Base-by-base conservation (phyloP, 2,888 invertebrate genomes). In the Acholoe squamosa region DNA sequence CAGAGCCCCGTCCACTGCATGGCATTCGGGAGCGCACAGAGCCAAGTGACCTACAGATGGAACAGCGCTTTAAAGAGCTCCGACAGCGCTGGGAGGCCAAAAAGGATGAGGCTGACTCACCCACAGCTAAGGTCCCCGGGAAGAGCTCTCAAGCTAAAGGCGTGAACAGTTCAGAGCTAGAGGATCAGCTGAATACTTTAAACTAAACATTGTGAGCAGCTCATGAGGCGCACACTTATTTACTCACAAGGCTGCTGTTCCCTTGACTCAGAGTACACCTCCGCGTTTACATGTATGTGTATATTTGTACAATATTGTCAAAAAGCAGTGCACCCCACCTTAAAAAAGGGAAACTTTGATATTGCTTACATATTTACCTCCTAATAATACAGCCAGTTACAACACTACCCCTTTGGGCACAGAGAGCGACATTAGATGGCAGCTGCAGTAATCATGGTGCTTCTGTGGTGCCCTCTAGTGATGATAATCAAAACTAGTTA, bases 21-120 rank as follows among this genome's bases (percentile, higher is more conserved):
- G 89, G 89, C 89, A 89, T 89, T 33, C 56, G 89, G 43, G 89
- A 89, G 33, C 28, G 88, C 25, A 76, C 77, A 54, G 92, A 92
- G 61, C 90, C 86, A 31, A 89, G 33, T 16, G 91, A 92, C 52
- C 84, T 89, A 31, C 89, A 91, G 51, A 51, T 92, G 61, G 90
- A 91, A 84, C 31, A 90, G 56, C 77, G 89, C 33, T 93, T 93
- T 61, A 91, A 93, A 89, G 93, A 93, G 51, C 89, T 93, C 52
- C 88, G 90, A n/a, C 86, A 90, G 28, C 92, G 91, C 84, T 93
- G 92, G 92, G 93, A 93, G 84, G 86, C 56, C 54, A 89, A 91
- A 54, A 89, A 91, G 89, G 86, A 86, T 22, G 86, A 56, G 28
- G 1, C 54, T 0, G 52, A 31, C 28, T 19, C 86, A 16, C 54